phyloP scores from a whole-genome alignment of 2,888 invertebrate genomes.

The Heliconius sara region DNA sequence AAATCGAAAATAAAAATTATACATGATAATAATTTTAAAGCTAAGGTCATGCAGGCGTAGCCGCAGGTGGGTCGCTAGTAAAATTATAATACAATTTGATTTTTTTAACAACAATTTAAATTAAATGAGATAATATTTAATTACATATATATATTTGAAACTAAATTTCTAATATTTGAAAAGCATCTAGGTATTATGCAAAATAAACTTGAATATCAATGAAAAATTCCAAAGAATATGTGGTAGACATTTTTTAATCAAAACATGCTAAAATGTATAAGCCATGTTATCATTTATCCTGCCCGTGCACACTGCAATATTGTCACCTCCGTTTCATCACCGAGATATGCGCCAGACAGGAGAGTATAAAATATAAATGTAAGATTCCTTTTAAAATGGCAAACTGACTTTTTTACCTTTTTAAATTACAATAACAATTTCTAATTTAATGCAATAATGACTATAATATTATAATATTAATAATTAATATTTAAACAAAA shows the following conservation, averaged over 20 bases:
- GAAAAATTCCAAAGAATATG: neutral
- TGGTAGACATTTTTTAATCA: neutral
- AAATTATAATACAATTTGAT: no score
- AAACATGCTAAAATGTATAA: neutral
- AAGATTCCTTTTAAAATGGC: neutral
- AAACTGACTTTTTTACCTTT: neutral
- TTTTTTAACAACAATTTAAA: no score
- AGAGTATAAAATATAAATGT: constrained; percentile 20
- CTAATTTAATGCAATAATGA: neutral
- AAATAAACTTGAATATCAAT: neutral
- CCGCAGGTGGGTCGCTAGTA: no score
- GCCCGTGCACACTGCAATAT: neutral
- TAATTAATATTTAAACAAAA: neutral
- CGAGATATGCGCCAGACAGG: constrained; percentile 2
- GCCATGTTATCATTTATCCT: constrained; percentile 5
- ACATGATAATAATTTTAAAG: no score
- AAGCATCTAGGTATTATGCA: neutral
- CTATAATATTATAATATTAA: constrained; percentile 3
- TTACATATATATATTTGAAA: neutral
- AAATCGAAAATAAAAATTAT: no score
- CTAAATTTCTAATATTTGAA: neutral
- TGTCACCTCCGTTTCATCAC: constrained; percentile 21
- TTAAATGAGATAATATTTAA: no score
- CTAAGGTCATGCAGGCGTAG: no score
- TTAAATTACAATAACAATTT: neutral